Evolutionary conservation across 2,888 invertebrate genomes (phyloP).

Genomic region (Drosophila cognata): DNA sequence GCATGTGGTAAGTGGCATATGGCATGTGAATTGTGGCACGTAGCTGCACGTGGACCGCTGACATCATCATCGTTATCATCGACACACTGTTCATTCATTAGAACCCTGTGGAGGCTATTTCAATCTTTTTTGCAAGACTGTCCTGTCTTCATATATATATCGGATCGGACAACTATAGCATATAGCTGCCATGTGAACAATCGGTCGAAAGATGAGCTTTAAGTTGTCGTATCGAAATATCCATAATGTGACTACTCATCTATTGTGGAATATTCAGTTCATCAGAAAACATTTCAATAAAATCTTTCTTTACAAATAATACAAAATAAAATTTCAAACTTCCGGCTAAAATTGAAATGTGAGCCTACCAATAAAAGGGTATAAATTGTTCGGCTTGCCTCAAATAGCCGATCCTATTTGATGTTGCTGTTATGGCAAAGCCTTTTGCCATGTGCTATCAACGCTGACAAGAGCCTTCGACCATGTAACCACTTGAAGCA

Average conservation of each 20-base stretch:
- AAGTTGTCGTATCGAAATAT: not conserved
- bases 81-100: slow-evolving; percentile 24
- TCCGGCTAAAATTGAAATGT: not conserved
- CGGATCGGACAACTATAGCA: not conserved
- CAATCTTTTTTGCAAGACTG: not conserved
- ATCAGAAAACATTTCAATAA: not conserved
- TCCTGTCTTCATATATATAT: not conserved
- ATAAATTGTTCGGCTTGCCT: not conserved
- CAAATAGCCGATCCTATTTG: not conserved
- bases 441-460: slow-evolving; percentile 16
- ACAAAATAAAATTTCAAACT: not conserved
- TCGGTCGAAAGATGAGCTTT: not conserved
- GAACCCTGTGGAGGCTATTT: not conserved
- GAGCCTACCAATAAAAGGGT: not conserved
- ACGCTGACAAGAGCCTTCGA: slow-evolving; percentile 72
- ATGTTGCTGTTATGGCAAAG: slow-evolving; percentile 14
- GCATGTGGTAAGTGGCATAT: slow-evolving; percentile 14
- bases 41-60: slow-evolving; percentile 52
- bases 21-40: slow-evolving; percentile 47
- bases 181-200: not conserved
- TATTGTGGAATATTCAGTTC: not conserved
- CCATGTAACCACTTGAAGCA: slow-evolving; percentile 71
- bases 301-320: not conserved
- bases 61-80: slow-evolving; percentile 67
- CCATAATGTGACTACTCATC: not conserved